Evolutionary conservation across 2,113 vertebrate genomes (phyloP).

Genomic region (Lagopus leucura): DNA sequence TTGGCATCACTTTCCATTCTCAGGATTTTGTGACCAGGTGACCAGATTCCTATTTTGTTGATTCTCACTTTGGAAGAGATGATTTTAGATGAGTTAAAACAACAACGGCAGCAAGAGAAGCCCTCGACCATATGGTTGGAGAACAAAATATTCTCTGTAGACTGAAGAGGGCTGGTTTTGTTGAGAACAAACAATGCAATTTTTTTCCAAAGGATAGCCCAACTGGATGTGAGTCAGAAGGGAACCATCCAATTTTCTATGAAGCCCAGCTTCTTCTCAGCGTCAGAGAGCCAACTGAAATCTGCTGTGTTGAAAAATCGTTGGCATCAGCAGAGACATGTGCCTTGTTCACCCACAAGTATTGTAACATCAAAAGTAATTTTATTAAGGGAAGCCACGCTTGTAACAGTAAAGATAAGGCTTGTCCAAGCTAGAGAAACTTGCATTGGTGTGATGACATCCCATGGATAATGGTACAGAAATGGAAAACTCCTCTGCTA

Average conservation of each 20-base stretch:
- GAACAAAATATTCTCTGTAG: slow-evolving; percentile 34
- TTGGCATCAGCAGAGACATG: background rate
- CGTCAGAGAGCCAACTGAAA: slow-evolving; percentile 25
- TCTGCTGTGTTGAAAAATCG: background rate
- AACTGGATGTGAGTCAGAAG: slow-evolving; percentile 38
- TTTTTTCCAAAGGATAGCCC: background rate
- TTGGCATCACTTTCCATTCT: background rate
- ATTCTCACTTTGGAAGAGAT: slow-evolving; percentile 30
- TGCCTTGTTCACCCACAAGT: background rate
- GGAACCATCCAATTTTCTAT: slow-evolving; percentile 19
- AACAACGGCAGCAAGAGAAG: slow-evolving; percentile 6
- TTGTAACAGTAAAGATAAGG: background rate
- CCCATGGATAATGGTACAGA: background rate
- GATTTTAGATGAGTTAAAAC: slow-evolving; percentile 18
- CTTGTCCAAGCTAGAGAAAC: background rate
- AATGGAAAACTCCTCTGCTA: background rate
- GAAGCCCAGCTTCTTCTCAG: background rate
- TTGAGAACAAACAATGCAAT: background rate
- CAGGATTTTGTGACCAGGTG: slow-evolving; percentile 52
- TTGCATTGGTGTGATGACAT: background rate
- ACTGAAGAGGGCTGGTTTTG: background rate
- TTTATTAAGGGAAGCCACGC: background rate
- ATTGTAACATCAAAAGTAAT: background rate
- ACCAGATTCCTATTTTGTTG: slow-evolving; percentile 68
- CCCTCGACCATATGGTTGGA: slow-evolving; percentile 29